Evolutionary conservation across 2,113 vertebrate genomes (phyloP).

Genomic region (Dipodomys merriami): DNA sequence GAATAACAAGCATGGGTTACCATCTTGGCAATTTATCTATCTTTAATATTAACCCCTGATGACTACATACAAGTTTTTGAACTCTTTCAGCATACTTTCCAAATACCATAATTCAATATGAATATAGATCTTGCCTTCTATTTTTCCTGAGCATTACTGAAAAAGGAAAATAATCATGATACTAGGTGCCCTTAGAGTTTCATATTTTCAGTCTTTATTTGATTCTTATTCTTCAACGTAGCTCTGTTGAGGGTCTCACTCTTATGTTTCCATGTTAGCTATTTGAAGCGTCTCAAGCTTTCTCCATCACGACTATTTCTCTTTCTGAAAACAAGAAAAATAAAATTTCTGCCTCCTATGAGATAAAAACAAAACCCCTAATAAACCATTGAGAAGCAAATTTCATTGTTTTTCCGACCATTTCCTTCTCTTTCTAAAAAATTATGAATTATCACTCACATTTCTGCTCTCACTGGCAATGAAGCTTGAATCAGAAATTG

Average conservation of each 20-base stretch:
- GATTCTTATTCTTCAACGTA: neutral
- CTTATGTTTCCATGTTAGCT: neutral
- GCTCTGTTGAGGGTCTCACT: neutral
- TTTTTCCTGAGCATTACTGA: neutral
- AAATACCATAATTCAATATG: neutral
- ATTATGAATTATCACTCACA: too few relatives aligned
- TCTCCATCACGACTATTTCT: neutral
- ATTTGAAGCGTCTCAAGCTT: neutral
- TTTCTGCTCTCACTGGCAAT: neutral
- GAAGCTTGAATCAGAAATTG: neutral
- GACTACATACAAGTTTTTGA: neutral
- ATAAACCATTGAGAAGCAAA: neutral
- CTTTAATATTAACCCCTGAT: neutral
- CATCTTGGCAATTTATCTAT: too few relatives aligned
- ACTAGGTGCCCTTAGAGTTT: neutral
- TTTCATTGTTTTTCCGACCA: neutral
- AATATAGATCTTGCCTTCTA: neutral
- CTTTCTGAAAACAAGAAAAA: neutral
- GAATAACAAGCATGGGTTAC: too few relatives aligned
- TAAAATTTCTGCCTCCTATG: too few relatives aligned
- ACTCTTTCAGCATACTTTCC: neutral
- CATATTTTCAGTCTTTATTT: too few relatives aligned
- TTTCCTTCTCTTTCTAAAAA: neutral
- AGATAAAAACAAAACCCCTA: neutral
- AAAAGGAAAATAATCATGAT: neutral